Evolutionary conservation across 2,797 vertebrate species (phyloP), one percentile per base, ranked within the genome.

Genomic region (Taeniopygia guttata): DNA sequence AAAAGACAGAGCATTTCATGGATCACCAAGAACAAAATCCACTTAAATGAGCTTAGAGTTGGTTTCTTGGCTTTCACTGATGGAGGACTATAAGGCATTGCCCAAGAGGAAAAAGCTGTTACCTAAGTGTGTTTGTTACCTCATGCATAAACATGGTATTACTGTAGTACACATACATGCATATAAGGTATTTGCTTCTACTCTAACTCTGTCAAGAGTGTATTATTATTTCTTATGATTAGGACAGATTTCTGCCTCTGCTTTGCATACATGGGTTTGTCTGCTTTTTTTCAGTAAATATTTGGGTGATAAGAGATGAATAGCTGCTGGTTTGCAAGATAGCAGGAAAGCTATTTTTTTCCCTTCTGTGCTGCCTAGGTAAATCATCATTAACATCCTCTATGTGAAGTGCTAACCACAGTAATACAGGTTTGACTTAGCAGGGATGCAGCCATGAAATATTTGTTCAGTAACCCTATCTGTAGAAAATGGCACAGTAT

Each of bases 1-100:
- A 98, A 98, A 98, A 99, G 98, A 98, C 98, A 98, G 98, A 98
- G 98, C 98, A 98, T 99, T 99, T 99, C 98, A 99, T 99, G 98
- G 98, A 98, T 99, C 98, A 98, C 98, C 98, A 98, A 98, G 98
- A 99, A 98, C 98, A 96, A 97, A 98, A 98, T 98, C 98, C 98
- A 98, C 98, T 99, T 99, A 99, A 98, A 99, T 98, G 97, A 99
- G 98, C 97, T 98, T 98, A 98, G 98, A 98, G 98, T 98, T 98
- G 98, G 98, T 98, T 98, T 97, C 97, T 98, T 98, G 98, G 98
- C 97, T 98, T 97, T 97, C 96, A 83, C 96, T 98, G 96, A 97
- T 97, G 97, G 95, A 98, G 95, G 96, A 97, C 97, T 97, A 93
- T 96, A 96, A 97, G 98, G 97, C 97, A 97, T 98, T 98, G 97